A percentile compares a stretch with the other conserved stretches of the same genome.
Evolutionary conservation across 2,797 vertebrate species (phyloP).

Genomic region (Gallinago nigripennis): DNA sequence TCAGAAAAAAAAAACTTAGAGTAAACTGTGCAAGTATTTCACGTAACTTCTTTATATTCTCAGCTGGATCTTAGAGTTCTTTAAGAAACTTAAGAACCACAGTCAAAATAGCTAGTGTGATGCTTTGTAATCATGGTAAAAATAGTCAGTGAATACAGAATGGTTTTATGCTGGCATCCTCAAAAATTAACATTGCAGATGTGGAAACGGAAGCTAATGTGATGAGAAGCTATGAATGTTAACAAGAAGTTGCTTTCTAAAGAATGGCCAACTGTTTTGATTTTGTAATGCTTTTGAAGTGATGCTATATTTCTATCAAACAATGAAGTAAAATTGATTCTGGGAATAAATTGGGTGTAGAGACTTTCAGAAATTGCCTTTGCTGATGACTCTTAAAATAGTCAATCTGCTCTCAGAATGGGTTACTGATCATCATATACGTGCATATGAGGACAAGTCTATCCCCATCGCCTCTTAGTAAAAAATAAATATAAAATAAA

Average conservation of each 20-base stretch:
- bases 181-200: constrained; percentile 15
- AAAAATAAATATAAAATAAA: neutral
- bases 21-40: neutral
- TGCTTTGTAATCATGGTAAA: neutral
- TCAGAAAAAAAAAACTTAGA: neutral
- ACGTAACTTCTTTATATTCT: neutral
- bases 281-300: neutral
- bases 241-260: neutral
- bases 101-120: neutral
- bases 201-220: neutral
- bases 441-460: neutral
- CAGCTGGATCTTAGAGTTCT: neutral
- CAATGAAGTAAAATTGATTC: neutral
- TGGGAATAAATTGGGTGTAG: neutral
- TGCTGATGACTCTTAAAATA: neutral
- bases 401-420: neutral
- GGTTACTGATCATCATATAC: neutral
- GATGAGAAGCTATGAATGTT: neutral
- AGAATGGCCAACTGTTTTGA: neutral
- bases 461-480: neutral
- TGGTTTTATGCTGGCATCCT: neutral
- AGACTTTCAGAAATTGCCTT: neutral
- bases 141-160: neutral
- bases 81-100: neutral
- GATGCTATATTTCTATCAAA: neutral